A percentile compares a stretch with the other conserved stretches of the same genome.
Evolutionary conservation across 2,113 vertebrate species (phyloP).

Genomic region (Orientallactaga bullata): DNA sequence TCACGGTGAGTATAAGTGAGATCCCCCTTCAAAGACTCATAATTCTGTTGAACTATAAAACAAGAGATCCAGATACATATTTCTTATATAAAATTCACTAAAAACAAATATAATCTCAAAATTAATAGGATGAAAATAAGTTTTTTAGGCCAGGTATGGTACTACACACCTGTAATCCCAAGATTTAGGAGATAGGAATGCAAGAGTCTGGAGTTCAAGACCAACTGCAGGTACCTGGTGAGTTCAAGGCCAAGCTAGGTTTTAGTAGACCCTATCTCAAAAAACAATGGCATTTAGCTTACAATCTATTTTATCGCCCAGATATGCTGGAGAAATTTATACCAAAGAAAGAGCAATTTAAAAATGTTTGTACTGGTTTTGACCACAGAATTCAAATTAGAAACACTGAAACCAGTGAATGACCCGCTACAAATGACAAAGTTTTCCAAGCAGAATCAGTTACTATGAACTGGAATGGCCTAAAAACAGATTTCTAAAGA

Average conservation of each 20-base stretch:
- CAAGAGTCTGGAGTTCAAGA: background rate
- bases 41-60: background rate
- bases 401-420: background rate
- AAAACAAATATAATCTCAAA: slow-evolving; percentile 31
- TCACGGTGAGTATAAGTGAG: slow-evolving; percentile 8
- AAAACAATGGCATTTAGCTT: background rate
- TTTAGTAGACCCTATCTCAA: background rate
- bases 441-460: background rate
- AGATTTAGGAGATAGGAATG: background rate
- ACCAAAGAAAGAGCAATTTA: background rate
- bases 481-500: background rate
- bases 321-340: background rate
- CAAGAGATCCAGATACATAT: background rate
- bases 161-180: background rate
- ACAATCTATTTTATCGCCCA: background rate
- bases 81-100: background rate
- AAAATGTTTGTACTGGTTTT: background rate
- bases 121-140: background rate
- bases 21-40: background rate
- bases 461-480: background rate
- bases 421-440: background rate
- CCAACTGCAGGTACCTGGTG: no score
- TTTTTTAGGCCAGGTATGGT: background rate
- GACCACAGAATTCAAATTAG: background rate
- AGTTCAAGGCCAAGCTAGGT: background rate